Base-by-base conservation (phyloP, 2,888 invertebrate genomes). In the Mermis nigrescens region DNA sequence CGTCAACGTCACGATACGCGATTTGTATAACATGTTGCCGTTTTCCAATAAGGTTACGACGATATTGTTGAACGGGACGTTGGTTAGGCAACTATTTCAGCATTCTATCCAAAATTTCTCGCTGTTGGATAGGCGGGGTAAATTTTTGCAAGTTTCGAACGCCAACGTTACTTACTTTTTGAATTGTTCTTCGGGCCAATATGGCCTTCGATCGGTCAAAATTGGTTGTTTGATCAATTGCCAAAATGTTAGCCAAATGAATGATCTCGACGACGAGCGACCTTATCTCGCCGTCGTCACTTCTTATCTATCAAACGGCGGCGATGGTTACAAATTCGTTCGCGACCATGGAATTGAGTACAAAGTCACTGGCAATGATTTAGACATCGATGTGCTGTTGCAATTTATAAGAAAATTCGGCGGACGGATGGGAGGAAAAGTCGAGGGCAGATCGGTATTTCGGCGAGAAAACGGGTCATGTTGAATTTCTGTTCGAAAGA, bases 71-170 rank as follows among this genome's bases (percentile, higher is more conserved):
- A 38, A 38, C 12, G 48, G 48, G 4, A 7, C 12, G 7, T 24
- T n/a, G 7, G 7, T 48, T 12, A n/a, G 7, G 4, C 19, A 24
- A n/a, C 4, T 24, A 24, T 48, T 48, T 24, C 19, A 48, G 24
- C 12, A 24, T n/a, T 48, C 48, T 7, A 24, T 48, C 19, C 19
- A 12, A 24, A 48, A 48, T n/a, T 48, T n/a, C 24, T n/a, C 19
- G 4, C 7, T 24, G 19, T 4, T n/a, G 24, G 7, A 12, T 7
- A 48, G 48, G 24, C 48, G 24, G 19, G 48, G 48, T 7, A 48
- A 48, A 24, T 48, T 48, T 48, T 48, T 48, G 24, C 48, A 48
- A 48, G 48, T 48, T 48, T 48, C 48, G 12, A 38, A 19, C 38
- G 48, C 48, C 12, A 12, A 24, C 12, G 24, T 48, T 24, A 24